These are phyloP conservation scores for Sorex maritimensis DNA, from an alignment of 2,797 vertebrate species.

Conservation along the genomic window DNA sequence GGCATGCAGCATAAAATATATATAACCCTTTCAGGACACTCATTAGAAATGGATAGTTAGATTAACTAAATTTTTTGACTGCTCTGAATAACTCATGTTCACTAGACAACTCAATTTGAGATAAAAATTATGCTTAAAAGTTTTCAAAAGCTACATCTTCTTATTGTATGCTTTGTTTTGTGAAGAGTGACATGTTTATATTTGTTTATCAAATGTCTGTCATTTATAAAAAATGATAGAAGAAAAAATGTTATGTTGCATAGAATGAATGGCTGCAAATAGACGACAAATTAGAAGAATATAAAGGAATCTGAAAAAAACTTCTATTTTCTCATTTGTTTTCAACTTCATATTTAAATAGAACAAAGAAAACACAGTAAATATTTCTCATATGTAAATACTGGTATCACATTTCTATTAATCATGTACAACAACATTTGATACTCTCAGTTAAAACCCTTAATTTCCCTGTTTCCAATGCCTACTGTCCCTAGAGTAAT, in stretches of 20 bases:
- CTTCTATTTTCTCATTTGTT: constrained; percentile 62
- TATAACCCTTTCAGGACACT: not conserved
- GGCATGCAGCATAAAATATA: not conserved
- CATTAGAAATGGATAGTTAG: constrained; percentile 36
- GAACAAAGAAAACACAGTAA: constrained; percentile 67
- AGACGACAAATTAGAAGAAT: constrained; percentile 55
- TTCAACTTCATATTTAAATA: constrained; percentile 56
- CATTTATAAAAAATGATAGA: not conserved
- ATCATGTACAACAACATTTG: constrained; percentile 79
- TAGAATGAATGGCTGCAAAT: not conserved
- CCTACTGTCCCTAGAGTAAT: constrained; percentile 76
- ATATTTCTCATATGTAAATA: constrained; percentile 82
- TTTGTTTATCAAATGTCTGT: constrained; percentile 30
- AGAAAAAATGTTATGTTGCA: not conserved
- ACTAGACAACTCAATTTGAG: constrained; percentile 15
- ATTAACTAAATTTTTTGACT: not conserved
- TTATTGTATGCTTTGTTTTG: not conserved
- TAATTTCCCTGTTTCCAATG: constrained; percentile 70
- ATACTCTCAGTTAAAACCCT: constrained; percentile 78
- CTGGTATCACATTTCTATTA: constrained; percentile 72
- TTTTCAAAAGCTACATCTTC: not conserved
- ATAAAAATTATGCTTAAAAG: constrained; percentile 27
- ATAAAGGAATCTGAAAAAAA: constrained; percentile 71
- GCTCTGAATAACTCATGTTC: not conserved
- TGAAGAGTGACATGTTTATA: not conserved